Percentiles rank a stretch among this genome's conserved stretches.
Conservation (phyloP, 2,797 vertebrate species). For the Leptatherina wallacei region DNA sequence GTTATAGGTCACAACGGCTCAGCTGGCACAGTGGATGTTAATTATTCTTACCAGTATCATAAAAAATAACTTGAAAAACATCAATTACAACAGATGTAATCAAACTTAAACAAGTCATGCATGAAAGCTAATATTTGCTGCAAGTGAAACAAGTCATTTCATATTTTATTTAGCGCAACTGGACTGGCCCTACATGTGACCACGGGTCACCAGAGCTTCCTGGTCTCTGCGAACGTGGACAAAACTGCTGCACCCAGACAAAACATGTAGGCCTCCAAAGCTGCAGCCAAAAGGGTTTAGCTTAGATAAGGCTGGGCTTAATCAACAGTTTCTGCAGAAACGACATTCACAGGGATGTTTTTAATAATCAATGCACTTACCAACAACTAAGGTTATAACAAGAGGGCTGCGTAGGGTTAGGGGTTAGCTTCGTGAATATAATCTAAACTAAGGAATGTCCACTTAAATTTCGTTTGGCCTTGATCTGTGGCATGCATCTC, state of each 20-base stretch:
- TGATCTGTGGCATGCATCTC: neutral
- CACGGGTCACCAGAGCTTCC: neutral
- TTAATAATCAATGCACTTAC: neutral
- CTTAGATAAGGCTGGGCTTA: neutral
- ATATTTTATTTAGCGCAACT: neutral
- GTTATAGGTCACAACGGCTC: neutral
- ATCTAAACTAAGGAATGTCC: no score
- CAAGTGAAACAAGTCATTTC: neutral
- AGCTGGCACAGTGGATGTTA: neutral
- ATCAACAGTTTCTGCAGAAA: neutral
- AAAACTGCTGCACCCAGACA: neutral
- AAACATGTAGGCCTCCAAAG: neutral
- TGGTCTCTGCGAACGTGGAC: neutral
- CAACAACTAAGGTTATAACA: neutral
- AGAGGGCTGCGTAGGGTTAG: neutral
- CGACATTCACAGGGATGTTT: neutral
- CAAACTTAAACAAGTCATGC: no score
- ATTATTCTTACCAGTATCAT: neutral
- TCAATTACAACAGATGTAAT: neutral
- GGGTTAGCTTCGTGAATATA: neutral
- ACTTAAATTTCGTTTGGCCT: neutral
- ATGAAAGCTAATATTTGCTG: neutral
- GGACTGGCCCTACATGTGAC: neutral
- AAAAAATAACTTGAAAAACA: neutral
- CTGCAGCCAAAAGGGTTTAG: neutral